Conservation (phyloP, 2,797 vertebrate genomes). For the Acestrorhynchus altus region DNA sequence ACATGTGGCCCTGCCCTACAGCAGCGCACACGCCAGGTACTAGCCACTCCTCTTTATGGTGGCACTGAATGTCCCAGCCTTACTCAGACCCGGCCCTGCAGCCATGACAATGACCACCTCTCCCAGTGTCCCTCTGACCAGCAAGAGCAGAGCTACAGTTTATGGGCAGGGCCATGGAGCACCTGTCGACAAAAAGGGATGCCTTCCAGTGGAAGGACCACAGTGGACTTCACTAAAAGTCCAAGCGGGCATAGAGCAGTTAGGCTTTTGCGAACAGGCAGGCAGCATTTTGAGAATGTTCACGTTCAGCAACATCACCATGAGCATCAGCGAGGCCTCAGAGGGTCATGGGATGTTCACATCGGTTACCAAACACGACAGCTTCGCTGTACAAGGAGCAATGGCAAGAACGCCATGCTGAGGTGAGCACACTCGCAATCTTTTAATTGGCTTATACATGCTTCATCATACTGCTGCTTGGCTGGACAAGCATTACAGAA, state of each 20-base stretch:
- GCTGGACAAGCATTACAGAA: no score
- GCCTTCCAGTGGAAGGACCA: slow-evolving; percentile 73
- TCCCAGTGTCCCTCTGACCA: slow-evolving; percentile 79
- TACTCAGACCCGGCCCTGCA: slow-evolving; percentile 76
- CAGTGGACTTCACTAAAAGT: slow-evolving; percentile 77
- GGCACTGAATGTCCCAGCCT: slow-evolving; percentile 81
- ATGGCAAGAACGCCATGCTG: slow-evolving; percentile 76
- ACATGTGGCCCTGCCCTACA: slow-evolving; percentile 74
- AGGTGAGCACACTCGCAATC: slow-evolving; percentile 74
- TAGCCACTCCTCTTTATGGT: slow-evolving; percentile 80
- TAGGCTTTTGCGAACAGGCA: slow-evolving; percentile 27
- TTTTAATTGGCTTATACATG: no score
- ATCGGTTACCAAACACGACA: slow-evolving; percentile 83
- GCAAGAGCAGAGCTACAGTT: slow-evolving; percentile 80
- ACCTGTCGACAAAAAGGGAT: slow-evolving; percentile 73
- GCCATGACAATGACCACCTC: slow-evolving; percentile 48
- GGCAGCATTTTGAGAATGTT: slow-evolving; percentile 36
- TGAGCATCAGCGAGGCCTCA: slow-evolving; percentile 54
- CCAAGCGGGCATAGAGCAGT: slow-evolving; percentile 65
- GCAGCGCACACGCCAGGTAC: slow-evolving; percentile 72
- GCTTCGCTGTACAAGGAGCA: slow-evolving; percentile 79
- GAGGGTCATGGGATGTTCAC: slow-evolving; percentile 66
- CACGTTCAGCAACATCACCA: slow-evolving; percentile 30
- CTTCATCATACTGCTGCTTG: no score
- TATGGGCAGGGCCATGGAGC: slow-evolving; percentile 82